Base-by-base conservation (phyloP, 2,113 vertebrate species). In the Carassius carassius region DNA sequence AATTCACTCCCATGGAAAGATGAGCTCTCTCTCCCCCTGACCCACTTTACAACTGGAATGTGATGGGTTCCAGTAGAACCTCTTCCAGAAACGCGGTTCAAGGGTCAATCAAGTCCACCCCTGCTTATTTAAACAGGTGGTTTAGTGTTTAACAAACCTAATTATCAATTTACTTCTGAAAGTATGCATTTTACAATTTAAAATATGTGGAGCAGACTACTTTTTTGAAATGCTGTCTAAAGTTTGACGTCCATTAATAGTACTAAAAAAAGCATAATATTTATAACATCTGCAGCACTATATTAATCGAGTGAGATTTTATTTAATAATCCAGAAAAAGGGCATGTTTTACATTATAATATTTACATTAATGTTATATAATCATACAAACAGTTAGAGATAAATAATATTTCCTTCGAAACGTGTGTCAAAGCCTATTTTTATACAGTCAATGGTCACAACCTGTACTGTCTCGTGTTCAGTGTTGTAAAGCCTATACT, bases 1-100 rank as follows among this genome's bases (percentile, higher is more conserved):
- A 65, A 69, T 23, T 56, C 16, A 32, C 21, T 23, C 19, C 4
- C 5, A 19, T 69, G 88, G 90, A 91, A 91, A 92, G 89, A 58
- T 25, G 85, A 91, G 60, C 29, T 84, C 44, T 80, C 49, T 23
- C n/a, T 77, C 81, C 81, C 62, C 65, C 19, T 54, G 79, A 29
- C 49, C 81, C 47, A 72, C 75, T 81, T 81, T 65, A 65, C 65
- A 29, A 10, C 25, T 1, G 23, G 58, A 79, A 63, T 79, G 58
- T 4, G 1, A 74, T 63, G 75, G 37, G 67, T 65, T 78, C 44
- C 74, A 78, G 19, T 7, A 19, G 62, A 56, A 76, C 51, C 44
- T 35, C 47, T 85, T 72, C 47, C 49, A 79, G 29, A 85, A 78
- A 60, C 56, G 14, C 73, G 56, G 47, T 75, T 84, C 44, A 35